Conservation (phyloP, 2,888 invertebrate genomes). For the Caenorhabditis panamensis region DNA sequence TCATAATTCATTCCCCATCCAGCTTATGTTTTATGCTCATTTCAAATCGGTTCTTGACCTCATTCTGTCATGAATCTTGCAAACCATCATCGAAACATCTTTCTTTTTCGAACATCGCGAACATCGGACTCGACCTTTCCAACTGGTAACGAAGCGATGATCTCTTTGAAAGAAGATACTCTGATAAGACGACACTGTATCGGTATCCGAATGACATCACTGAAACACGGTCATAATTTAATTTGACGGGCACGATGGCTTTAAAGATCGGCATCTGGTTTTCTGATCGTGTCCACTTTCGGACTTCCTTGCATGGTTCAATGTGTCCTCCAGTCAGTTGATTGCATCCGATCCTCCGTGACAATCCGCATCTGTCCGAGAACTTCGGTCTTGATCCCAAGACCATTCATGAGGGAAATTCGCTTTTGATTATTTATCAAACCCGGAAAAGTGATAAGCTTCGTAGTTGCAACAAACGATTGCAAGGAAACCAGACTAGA, state of each 20-base stretch:
- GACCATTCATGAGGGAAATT: background rate
- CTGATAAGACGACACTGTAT: background rate
- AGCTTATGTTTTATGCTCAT: background rate
- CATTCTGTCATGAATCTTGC: constrained; percentile 19
- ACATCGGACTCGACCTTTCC: background rate
- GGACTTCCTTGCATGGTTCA: background rate
- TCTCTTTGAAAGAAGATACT: background rate
- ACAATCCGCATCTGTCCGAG: background rate
- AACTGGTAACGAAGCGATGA: background rate
- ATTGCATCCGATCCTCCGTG: background rate
- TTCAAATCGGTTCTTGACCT: constrained; percentile 21
- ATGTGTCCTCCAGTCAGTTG: background rate
- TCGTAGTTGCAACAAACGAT: constrained; percentile 14
- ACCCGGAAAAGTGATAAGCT: constrained; percentile 56
- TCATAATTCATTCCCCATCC: constrained; percentile 8
- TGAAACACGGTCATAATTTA: constrained; percentile 4
- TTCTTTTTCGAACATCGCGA: constrained; percentile 22
- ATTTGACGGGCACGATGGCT: constrained; percentile 2
- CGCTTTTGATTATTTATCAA: constrained; percentile 27
- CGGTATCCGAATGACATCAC: background rate
- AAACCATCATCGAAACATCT: constrained; percentile 34
- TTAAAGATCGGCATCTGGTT: constrained; percentile 13
- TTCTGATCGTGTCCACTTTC: constrained; percentile 9
- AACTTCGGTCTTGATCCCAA: constrained; percentile 7
- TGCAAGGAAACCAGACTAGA: constrained; percentile 44